Evolutionary conservation across 2,797 vertebrate genomes (phyloP), one percentile per base, ranked within the genome.

Genomic region (Rhinoraja longicauda): DNA sequence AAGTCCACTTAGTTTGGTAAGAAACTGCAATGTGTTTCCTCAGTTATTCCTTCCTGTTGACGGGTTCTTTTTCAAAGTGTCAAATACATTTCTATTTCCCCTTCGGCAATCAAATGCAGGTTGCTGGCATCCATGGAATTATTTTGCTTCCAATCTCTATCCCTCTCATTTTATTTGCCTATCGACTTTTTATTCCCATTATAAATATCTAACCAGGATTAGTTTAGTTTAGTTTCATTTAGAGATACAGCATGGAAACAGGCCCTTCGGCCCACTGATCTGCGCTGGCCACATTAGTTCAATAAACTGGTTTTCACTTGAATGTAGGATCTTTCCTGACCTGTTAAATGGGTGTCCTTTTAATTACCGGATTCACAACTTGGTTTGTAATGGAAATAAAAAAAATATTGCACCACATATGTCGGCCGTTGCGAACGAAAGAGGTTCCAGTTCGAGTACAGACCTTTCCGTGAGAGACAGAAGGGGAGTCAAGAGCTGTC

Each of bases 1-100:
- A 67, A 19, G 64, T 88, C 84, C 62, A 67, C 62, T 88, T 36
- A 62, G 15, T 36, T 88, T 88, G 84, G 84, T 64, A 57, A 57
- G 45, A 67, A 36, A 67, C 17, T 88, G 84, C 84, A 88, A 36
- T 88, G 64, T 21, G 59, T 88, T 88, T 67, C 59, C 62, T 88
- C 6, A 67, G 12, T 62, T 17, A 36, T 29, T 17, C 6, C 64
- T 88, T 88, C 59, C 84, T 88, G 59, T 67, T 64, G 17, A 88
- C 19, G 3, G n/a, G 59, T 36, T 67, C 17, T 88, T 88, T 88
- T 59, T 67, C 2, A 32, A 88, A 88, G 57, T 64, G 59, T 64
- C 5, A 88, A 86, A 64, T 88, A 36, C 59, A 1, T 67, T 10
- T 4, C 67, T 21, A 0, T 67, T n/a, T 64, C 19, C 29, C 12